Evolutionary conservation across 2,797 vertebrate genomes (phyloP).

Genomic region (Urocyon cinereoargenteus): DNA sequence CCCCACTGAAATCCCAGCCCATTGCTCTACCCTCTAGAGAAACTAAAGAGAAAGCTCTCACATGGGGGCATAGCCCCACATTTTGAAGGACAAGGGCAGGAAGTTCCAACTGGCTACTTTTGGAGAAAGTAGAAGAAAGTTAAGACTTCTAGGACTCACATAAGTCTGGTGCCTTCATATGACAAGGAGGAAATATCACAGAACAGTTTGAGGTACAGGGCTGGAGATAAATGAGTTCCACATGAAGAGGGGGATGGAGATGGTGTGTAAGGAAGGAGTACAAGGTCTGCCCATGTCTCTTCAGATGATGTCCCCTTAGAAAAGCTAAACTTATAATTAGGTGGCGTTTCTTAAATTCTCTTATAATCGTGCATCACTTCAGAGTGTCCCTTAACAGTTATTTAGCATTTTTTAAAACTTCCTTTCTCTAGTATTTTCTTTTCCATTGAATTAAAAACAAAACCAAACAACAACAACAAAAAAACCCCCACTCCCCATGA

Average conservation of each 20-base stretch:
- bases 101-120: not conserved
- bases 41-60: not conserved
- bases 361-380: not conserved
- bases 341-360: not conserved
- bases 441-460: not conserved
- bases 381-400: not conserved
- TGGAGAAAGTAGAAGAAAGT: not conserved
- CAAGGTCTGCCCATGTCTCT: not conserved
- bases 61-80: not conserved
- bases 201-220: not conserved
- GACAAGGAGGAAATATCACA: not conserved
- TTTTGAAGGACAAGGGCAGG: not conserved
- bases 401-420: not conserved
- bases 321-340: not conserved
- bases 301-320: not conserved
- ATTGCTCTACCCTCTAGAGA: not conserved
- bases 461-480: no score
- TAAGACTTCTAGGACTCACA: not conserved
- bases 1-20: not conserved
- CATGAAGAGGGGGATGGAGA: not conserved
- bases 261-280: not conserved
- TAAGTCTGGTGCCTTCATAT: not conserved
- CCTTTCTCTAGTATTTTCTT: not conserved
- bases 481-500: not conserved
- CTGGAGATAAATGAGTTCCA: not conserved